phyloP scores from a whole-genome alignment of 2,888 invertebrate genomes.

The Apomyelois bistriatella region DNA sequence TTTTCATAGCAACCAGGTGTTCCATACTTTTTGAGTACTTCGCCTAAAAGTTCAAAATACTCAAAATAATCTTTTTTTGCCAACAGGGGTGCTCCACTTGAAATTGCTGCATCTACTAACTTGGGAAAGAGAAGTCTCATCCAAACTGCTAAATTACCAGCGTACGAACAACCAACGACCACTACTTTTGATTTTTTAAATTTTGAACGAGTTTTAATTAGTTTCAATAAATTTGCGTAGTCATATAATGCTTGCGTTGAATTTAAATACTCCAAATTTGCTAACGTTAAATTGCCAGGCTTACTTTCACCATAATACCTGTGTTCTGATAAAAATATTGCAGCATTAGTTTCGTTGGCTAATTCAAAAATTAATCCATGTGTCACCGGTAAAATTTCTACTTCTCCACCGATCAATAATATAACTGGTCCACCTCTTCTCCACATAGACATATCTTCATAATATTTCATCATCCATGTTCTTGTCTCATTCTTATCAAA shows the following conservation, averaged over 20 bases:
- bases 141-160: slow-evolving; percentile 70
- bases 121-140: slow-evolving; percentile 62
- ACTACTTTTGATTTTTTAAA: slow-evolving; percentile 22
- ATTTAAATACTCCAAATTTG: slow-evolving; percentile 12
- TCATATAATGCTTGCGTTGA: not conserved
- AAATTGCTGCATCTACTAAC: slow-evolving; percentile 59
- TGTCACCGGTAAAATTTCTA: no score
- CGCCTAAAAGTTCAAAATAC: not conserved
- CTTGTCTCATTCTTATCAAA: no score
- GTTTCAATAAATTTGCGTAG: slow-evolving; percentile 11
- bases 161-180: slow-evolving; percentile 51
- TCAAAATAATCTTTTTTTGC: slow-evolving; percentile 19
- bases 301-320: slow-evolving; percentile 12
- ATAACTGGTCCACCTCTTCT: no score
- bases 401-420: no score
- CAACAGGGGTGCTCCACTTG: slow-evolving; percentile 61
- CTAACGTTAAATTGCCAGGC: not conserved
- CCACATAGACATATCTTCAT: no score
- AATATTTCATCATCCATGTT: no score
- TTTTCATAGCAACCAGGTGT: not conserved
- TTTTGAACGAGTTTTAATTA: slow-evolving; percentile 11
- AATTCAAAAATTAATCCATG: no score
- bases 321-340: slow-evolving; percentile 6
- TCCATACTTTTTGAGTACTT: not conserved
- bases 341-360: no score